Evolutionary conservation across 2,888 invertebrate genomes (phyloP), one percentile per base, ranked within the genome.

Genomic region (Eumacrocentrus americanus): DNA sequence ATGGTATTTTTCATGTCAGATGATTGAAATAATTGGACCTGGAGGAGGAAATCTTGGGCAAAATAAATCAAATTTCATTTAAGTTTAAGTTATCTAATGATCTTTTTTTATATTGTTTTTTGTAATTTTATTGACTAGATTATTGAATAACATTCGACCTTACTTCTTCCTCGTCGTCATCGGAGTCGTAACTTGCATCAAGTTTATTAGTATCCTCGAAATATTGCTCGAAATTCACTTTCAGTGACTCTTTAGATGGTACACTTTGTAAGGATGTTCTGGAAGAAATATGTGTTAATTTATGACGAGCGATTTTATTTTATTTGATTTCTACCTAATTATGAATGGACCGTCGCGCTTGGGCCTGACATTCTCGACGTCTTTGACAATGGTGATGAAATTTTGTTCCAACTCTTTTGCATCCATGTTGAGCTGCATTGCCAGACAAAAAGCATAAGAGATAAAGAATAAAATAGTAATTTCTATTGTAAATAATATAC

Each of bases 351-450:
- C 91, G 22, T 84, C 83, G 62, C 89, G 83, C 72, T 87, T 91
- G 0, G 92, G 92, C 62, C 88, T 86, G 52, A 82, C 81, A 0
- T 78, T 73, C 71, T 89, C 84, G 22, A 94, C 75, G 75, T 91
- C 89, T 65, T 85, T 83, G 4, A 94, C 69, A 12, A 93, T 70
- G 0, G 84, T 82, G 47, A 78, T 82, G 64, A 94, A 85, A 77
- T 95, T 95, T 62, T 88, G 89, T 70, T 90, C 90, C 38, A 95
- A 81, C 51, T 88, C 84, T 61, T 86, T 82, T 0, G 81, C 72
- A 6, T 89, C 87, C 93, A 94, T 94, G 67, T 89, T 82, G 38
- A 94, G 77, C 91, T 92, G 78, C n/a, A n/a, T n/a, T n/a, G n/a
- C n/a, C n/a, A n/a, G n/a, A n/a, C n/a, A n/a, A n/a, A 11, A 1